These are phyloP conservation scores for Pungitius pungitius DNA, from an alignment of 2,113 vertebrate genomes.

Conservation along the genomic window DNA sequence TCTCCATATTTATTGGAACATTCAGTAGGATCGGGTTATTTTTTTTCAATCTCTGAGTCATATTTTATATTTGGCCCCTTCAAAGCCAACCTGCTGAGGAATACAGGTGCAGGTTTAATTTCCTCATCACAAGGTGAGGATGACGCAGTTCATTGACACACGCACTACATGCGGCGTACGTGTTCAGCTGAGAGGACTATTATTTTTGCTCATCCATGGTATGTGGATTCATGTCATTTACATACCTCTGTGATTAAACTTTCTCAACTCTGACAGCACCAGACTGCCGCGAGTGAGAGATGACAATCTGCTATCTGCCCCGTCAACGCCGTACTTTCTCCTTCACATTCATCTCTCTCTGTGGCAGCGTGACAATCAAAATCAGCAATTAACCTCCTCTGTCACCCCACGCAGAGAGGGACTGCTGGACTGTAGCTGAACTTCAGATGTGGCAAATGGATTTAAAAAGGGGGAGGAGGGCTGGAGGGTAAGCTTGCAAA, in stretches of 20 bases:
- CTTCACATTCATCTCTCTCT: conserved; percentile 49
- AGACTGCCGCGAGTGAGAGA: conserved; percentile 46
- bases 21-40: background rate
- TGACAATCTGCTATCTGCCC: conserved; percentile 64
- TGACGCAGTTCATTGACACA: conserved; percentile 61
- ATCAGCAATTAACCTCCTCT: conserved; percentile 74
- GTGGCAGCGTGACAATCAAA: conserved; percentile 66
- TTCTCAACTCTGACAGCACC: conserved; percentile 43
- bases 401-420: conserved; percentile 64
- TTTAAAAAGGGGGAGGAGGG: conserved; percentile 49
- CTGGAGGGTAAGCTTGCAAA: conserved; percentile 38
- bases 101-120: conserved; percentile 52
- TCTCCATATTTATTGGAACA: conserved; percentile 26
- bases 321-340: conserved; percentile 47
- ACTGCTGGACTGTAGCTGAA: conserved; percentile 71
- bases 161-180: conserved; percentile 51
- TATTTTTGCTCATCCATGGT: conserved; percentile 65
- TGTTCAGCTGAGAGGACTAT: conserved; percentile 57
- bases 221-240: conserved; percentile 69
- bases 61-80: conserved; percentile 48
- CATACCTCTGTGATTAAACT: conserved; percentile 69
- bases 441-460: conserved; percentile 67
- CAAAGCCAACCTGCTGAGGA: conserved; percentile 38
- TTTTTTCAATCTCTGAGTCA: conserved; percentile 43
- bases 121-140: conserved; percentile 46